Conservation (phyloP, 2,888 invertebrate species). For the Capitulum mitella region DNA sequence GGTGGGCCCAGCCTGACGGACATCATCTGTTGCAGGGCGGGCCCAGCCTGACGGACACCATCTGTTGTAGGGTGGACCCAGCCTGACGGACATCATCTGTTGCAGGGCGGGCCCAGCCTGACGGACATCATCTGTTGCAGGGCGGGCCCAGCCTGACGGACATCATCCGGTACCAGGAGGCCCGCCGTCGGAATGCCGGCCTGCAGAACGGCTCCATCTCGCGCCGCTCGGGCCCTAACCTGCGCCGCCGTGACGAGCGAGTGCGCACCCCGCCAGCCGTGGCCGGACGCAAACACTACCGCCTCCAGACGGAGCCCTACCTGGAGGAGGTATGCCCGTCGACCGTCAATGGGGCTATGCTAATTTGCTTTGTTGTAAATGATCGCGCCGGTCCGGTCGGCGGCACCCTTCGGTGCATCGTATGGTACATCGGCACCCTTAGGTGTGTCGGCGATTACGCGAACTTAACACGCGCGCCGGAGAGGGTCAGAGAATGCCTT, state of each 20-base stretch:
- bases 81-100: too few species aligned
- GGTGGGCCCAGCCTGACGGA: too few species aligned
- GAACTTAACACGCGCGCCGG: too few species aligned
- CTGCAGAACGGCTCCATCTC: not conserved
- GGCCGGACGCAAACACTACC: slow-evolving; percentile 72
- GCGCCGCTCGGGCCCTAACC: not conserved
- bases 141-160: slow-evolving; percentile 16
- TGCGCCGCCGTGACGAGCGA: slow-evolving; percentile 38
- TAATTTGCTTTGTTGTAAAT: not conserved
- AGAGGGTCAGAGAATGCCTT: too few species aligned
- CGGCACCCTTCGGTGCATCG: too few species aligned
- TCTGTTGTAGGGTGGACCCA: not conserved
- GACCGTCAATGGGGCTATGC: too few species aligned
- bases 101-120: too few species aligned
- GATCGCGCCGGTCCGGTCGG: not conserved
- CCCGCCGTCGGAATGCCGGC: not conserved
- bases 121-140: not conserved
- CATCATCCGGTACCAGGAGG: slow-evolving; percentile 14
- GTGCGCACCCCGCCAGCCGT: slow-evolving; percentile 69
- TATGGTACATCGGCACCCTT: too few species aligned
- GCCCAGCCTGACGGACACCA: not conserved
- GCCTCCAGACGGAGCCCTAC: slow-evolving; percentile 81
- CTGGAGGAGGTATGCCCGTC: slow-evolving; percentile 75
- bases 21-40: not conserved
- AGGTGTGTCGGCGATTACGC: too few species aligned